Evolutionary conservation across 2,888 invertebrate species (phyloP), one percentile per base, ranked within the genome.

Genomic region (Ennomos quercinarius): DNA sequence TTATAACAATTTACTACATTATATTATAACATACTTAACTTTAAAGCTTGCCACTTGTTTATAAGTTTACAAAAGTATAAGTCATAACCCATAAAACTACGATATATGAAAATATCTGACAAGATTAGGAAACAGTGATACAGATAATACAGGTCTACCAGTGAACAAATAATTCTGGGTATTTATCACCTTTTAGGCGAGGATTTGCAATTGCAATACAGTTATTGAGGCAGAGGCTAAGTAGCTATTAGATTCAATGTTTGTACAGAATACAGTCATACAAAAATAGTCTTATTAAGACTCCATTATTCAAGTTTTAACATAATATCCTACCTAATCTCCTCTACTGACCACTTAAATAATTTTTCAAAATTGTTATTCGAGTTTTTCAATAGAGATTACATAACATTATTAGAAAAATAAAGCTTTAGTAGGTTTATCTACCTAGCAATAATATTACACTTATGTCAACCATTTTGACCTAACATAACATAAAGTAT

Each of bases 21-120:
- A 67, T 66, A 69, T 70, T 67, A 67, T 66, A 80, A 84, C 84
- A 77, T 81, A 85, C 84, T 89, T 88, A 87, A 79, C 69, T 72
- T 90, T 90, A 90, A 91, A 90, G 89, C 90, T 91, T 87, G 83
- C 78, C 78, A 79, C 76, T 76, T 83, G 80, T 79, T 80, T 79
- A 81, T 71, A 74, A 65, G 55, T 44, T 58, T 46, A 37, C 40
- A 49, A 34, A 50, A 57, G 17, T 17, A 4, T 17, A 17, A 17
- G 17, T 17, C 17, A 27, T 27, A 52, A 57, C 42, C 36, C 42
- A 52, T 48, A 55, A 36, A 67, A 56, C 45, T 53, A 57, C 43
- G 49, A 50, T 51, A 47, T 70, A 61, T 54, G 50, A 59, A 59
- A 50, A 59, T 44, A 59, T 49, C 27, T 44, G 37, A 9, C 34